Percentiles rank a stretch among this genome's conserved stretches.
Evolutionary conservation across 2,113 vertebrate species (phyloP).

Genomic region (Lanius collurio): DNA sequence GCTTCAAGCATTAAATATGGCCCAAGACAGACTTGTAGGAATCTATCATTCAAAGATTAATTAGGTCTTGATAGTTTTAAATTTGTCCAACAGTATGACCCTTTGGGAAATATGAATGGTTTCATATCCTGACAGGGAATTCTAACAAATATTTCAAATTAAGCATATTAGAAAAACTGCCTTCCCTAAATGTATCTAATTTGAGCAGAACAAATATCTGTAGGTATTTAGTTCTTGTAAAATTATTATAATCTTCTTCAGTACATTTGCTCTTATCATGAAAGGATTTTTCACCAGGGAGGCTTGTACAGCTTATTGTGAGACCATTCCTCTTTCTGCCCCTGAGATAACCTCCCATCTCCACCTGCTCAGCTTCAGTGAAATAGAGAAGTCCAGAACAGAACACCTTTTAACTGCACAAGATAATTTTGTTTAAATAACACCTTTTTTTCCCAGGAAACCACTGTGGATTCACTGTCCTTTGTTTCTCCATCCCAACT

Average conservation of each 20-base stretch:
- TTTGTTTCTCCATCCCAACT: neutral
- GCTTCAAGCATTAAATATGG: neutral
- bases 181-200: neutral
- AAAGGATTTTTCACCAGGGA: neutral
- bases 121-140: neutral
- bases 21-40: neutral
- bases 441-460: neutral
- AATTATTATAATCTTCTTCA: neutral
- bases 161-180: rapidly evolving
- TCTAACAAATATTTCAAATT: neutral
- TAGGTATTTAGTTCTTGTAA: neutral
- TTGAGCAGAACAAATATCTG: neutral
- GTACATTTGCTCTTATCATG: neutral
- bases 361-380: neutral
- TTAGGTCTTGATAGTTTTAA: neutral
- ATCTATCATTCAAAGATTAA: neutral
- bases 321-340: neutral
- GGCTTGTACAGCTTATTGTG: neutral
- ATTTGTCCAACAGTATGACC: neutral
- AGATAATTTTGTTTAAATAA: neutral
- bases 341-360: neutral
- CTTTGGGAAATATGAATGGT: neutral
- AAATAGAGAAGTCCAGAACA: neutral
- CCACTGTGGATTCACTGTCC: neutral
- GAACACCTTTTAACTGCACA: neutral